Evolutionary conservation across 1,140 invertebrate species (phyloP).

Genomic region (Antheraea pernyi): DNA sequence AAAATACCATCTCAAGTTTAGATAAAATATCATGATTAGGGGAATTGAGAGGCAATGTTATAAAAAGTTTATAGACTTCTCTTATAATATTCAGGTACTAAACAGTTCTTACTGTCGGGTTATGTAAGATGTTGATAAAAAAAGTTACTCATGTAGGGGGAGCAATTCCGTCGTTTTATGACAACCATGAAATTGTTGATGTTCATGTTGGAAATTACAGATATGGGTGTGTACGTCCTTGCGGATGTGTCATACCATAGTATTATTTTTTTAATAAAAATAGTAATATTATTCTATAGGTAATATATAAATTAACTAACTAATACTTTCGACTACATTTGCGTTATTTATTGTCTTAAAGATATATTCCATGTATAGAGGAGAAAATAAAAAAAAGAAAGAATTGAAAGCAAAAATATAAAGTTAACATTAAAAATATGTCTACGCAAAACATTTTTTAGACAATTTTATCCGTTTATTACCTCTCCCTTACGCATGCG

Average conservation of each 20-base stretch:
- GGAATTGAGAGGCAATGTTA: background rate
- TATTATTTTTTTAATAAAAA: background rate
- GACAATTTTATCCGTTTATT: too few relatives aligned
- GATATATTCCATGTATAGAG: too few relatives aligned
- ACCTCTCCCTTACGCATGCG: too few relatives aligned
- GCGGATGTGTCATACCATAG: background rate
- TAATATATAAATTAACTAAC: too few relatives aligned
- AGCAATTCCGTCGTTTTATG: conserved; percentile 8
- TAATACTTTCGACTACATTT: too few relatives aligned
- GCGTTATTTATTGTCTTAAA: too few relatives aligned
- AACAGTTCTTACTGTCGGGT: conserved; percentile 4
- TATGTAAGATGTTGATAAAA: conserved; percentile 12
- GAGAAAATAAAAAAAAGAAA: too few relatives aligned
- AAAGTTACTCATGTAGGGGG: conserved; percentile 5
- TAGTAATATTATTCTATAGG: too few relatives aligned
- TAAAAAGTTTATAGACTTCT: background rate
- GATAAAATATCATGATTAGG: background rate
- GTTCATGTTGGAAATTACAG: conserved; percentile 11
- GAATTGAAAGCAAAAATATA: too few relatives aligned
- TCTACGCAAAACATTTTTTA: too few relatives aligned
- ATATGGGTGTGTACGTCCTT: conserved; percentile 7
- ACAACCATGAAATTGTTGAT: conserved; percentile 12
- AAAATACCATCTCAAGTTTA: background rate
- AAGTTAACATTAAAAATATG: too few relatives aligned
- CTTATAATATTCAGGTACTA: conserved; percentile 8